Evolutionary conservation across 23 tunicate genomes (phyloP), one percentile per base, ranked within the genome.

Genomic region (Halocynthia aurantium): DNA sequence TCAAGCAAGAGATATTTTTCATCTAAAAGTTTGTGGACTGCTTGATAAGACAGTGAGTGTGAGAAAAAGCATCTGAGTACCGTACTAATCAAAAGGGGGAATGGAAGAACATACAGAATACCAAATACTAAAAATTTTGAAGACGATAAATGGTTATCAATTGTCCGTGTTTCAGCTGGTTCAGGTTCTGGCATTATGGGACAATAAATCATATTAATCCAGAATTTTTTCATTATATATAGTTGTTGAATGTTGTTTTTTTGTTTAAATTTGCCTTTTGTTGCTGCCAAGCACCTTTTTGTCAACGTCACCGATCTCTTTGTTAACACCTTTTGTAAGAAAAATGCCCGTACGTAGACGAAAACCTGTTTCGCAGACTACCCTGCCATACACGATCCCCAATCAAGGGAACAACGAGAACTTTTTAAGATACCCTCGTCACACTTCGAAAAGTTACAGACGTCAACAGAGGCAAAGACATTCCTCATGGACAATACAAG

Each of bases 401-500:
- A 11, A 10, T 20, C 70, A 65, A 51, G 78, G 62, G 51, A 53
- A 74, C 51, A 74, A 53, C 18, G 64, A 49, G 62, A 20, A 20
- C 5, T 20, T 20, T 6, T 65, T 65, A 4, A 31, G 44, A 31
- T 31, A 31, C 44, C 44, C 44, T 31, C 44, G 44, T 31, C 44
- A 31, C 18, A 65, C 70, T 49, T 20, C 55, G 50, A 10, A 50
- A 52, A 64, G 78, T 8, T 74, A 74, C 31, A 22, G 78, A 15
- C 15, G 21, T 15, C 63, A 74, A 54, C 50, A 74, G 13, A 53
- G 78, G n/a, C 78, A 55, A 74, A 40, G 78, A 8, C 78, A 74
- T 54, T 53, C 78, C 8, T 74, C 78, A 10, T 74, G 78, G 78
- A 74, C 78, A 13, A 74, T 74, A 53, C 64, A 74, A 52, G 78